phyloP scores from a whole-genome alignment of 2,888 invertebrate species.

The Pasiphila rectangulata region DNA sequence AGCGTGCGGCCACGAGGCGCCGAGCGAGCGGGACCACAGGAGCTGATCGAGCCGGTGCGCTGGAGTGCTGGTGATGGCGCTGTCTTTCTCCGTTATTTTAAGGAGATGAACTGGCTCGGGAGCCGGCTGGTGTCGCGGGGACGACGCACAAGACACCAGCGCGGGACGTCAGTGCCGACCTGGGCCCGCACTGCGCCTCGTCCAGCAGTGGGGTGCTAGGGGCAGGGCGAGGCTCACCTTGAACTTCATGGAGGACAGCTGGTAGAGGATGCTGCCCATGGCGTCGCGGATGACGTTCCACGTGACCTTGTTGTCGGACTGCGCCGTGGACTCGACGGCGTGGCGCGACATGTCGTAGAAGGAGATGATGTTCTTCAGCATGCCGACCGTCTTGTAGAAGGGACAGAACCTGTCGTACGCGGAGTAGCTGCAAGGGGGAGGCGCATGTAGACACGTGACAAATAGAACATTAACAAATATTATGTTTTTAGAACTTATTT shows the following conservation, averaged over 20 bases:
- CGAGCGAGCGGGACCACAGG: too few relatives aligned
- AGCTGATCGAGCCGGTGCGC: too few relatives aligned
- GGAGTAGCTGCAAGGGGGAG: constrained; percentile 86
- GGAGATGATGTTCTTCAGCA: constrained; percentile 98
- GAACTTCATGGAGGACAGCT: constrained; percentile 99
- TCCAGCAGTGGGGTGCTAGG: neutral
- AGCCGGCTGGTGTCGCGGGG: too few relatives aligned
- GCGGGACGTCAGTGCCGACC: too few relatives aligned
- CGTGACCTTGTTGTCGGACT: constrained; percentile 98
- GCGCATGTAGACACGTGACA: neutral
- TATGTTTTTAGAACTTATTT: too few relatives aligned
- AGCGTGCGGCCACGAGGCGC: too few relatives aligned
- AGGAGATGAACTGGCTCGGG: too few relatives aligned
- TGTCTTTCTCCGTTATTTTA: too few relatives aligned
- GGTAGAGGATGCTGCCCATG: constrained; percentile 97
- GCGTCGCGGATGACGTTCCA: constrained; percentile 98
- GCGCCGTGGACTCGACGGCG: constrained; percentile 98
- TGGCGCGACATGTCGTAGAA: constrained; percentile 99
- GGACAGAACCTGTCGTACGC: constrained; percentile 98
- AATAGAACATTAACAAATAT: too few relatives aligned
- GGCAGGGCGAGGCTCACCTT: constrained; percentile 82
- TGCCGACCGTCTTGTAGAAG: constrained; percentile 99
- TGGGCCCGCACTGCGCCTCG: too few relatives aligned
- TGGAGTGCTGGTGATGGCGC: too few relatives aligned
- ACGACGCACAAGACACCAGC: too few relatives aligned